Evolutionary conservation across 1,140 invertebrate genomes (phyloP).

Genomic region (Drosophila melanica): DNA sequence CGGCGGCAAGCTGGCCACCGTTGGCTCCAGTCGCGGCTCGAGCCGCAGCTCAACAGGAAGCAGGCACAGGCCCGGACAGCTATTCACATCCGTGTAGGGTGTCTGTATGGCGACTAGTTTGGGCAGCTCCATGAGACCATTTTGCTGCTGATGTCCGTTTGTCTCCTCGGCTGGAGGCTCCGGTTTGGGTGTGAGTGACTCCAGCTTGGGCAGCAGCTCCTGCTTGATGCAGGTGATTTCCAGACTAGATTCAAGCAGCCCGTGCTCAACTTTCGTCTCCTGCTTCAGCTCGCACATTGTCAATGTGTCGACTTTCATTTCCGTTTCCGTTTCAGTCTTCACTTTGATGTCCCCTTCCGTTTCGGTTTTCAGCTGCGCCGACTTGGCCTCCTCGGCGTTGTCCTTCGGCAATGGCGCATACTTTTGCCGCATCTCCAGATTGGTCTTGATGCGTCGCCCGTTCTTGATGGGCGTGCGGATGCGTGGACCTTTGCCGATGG

Average conservation of each 20-base stretch:
- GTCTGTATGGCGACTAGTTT: slow-evolving; percentile 73
- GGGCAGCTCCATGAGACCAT: slow-evolving; percentile 46
- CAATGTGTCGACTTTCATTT: slow-evolving; percentile 8
- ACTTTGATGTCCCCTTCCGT: slow-evolving; percentile 50
- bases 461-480: slow-evolving; percentile 77
- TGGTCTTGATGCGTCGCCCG: slow-evolving; percentile 69
- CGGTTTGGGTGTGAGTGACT: slow-evolving; percentile 49
- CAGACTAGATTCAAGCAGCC: slow-evolving; percentile 34
- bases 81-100: slow-evolving; percentile 14
- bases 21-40: slow-evolving; percentile 56
- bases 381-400: slow-evolving; percentile 30
- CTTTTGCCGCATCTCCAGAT: slow-evolving; percentile 70
- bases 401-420: slow-evolving; percentile 30
- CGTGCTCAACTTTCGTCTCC: slow-evolving; percentile 50
- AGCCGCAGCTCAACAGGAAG: slow-evolving; percentile 54
- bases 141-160: slow-evolving; percentile 34
- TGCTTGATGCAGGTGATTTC: slow-evolving; percentile 16
- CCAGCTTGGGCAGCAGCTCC: slow-evolving; percentile 55
- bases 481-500: slow-evolving; percentile 73
- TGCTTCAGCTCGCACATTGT: slow-evolving; percentile 23
- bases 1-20: slow-evolving; percentile 38
- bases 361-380: slow-evolving; percentile 15
- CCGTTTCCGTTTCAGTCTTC: slow-evolving; percentile 55
- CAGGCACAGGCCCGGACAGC: slow-evolving; percentile 28
- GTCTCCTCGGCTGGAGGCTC: slow-evolving; percentile 29